Conservation (phyloP, 2,888 invertebrate genomes). For the Dolichopus griseipennis region DNA sequence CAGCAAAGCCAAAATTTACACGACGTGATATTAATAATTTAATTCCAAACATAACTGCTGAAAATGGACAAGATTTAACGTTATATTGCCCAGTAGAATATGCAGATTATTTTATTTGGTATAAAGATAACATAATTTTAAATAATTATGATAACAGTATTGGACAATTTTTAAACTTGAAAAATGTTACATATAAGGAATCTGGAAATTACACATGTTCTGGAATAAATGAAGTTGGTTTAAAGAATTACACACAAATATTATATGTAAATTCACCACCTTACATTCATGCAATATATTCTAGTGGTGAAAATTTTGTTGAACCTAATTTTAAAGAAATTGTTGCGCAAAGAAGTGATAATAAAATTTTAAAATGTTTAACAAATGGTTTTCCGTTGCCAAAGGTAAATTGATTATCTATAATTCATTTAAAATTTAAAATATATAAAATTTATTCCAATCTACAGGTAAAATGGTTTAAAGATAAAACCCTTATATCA, state of each 20-base stretch:
- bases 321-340: constrained; percentile 26
- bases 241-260: constrained; percentile 45
- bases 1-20: constrained; percentile 20
- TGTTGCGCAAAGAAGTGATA: constrained; percentile 41
- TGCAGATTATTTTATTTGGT: constrained; percentile 21
- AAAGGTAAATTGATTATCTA: constrained; percentile 27
- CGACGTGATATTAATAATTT: background rate
- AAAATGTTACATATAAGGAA: constrained; percentile 11
- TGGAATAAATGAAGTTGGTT: constrained; percentile 52
- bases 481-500: constrained; percentile 17
- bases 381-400: constrained; percentile 46
- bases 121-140: constrained; percentile 13
- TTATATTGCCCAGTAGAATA: constrained; percentile 29
- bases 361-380: constrained; percentile 44
- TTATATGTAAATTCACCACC: constrained; percentile 48
- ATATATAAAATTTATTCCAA: background rate
- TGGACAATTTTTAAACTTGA: constrained; percentile 2
- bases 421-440: too few species aligned
- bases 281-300: background rate
- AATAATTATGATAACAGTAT: background rate
- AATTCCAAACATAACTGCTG: constrained; percentile 14
- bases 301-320: background rate
- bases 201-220: constrained; percentile 50
- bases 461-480: constrained; percentile 20
- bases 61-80: constrained; percentile 26